Conservation (phyloP, 2,888 invertebrate species). For the Poecilobothrus nobilitatus region DNA sequence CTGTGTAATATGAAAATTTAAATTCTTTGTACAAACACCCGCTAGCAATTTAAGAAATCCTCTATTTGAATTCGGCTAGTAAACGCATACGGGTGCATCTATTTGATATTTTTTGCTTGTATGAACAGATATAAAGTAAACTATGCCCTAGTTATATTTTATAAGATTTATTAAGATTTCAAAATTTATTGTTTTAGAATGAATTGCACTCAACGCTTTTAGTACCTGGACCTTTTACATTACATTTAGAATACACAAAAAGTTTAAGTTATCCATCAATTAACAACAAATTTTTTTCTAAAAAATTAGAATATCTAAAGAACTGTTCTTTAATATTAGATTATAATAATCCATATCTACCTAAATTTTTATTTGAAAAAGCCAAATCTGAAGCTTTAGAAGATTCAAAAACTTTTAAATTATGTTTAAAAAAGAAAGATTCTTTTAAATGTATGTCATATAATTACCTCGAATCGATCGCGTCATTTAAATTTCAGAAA, state of each 20-base stretch:
- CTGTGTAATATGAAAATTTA: no score
- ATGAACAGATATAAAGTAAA: no score
- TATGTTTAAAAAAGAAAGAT: neutral
- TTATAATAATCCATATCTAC: conserved; percentile 15
- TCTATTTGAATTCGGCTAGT: no score
- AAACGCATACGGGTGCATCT: no score
- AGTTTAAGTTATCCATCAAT: neutral
- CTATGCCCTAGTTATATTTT: no score
- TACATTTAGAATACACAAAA: conserved; percentile 23
- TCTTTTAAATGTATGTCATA: neutral
- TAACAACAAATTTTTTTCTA: neutral
- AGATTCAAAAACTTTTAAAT: neutral
- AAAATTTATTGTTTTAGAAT: conserved; percentile 1
- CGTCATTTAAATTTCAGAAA: neutral
- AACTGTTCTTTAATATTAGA: conserved; percentile 13
- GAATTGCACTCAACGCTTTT: conserved; percentile 16
- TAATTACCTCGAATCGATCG: neutral
- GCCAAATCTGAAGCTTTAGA: neutral
- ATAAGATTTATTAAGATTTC: neutral
- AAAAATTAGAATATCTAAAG: conserved; percentile 8
- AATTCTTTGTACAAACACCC: no score
- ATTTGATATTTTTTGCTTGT: no score
- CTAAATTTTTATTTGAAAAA: conserved; percentile 12
- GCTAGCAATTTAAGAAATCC: no score
- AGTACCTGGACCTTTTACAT: conserved; percentile 31